These are phyloP conservation scores for rat (Rattus norvegicus) DNA, from an alignment of 2,113 vertebrate species.

Conservation along the genomic window DNA sequence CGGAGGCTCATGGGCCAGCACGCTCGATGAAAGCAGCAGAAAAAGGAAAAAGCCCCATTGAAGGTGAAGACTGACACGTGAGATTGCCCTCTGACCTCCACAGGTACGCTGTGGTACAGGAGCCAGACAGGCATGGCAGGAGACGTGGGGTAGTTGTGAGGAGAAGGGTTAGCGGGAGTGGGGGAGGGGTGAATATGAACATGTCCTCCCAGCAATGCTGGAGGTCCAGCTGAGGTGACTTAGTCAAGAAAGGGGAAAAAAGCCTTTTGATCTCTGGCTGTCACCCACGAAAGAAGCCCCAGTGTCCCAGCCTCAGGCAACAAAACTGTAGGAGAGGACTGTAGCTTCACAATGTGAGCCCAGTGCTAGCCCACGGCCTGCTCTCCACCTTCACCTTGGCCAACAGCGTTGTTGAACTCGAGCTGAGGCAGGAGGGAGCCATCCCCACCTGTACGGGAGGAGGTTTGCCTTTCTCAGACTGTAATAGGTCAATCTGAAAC, in stretches of 20 bases:
- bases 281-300: too few relatives aligned
- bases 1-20: not conserved
- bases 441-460: not conserved
- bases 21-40: not conserved
- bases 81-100: not conserved
- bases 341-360: not conserved
- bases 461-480: not conserved
- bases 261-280: not conserved
- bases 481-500: not conserved
- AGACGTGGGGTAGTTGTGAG: not conserved
- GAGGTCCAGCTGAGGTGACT: not conserved
- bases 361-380: not conserved
- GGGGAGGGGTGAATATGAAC: not conserved
- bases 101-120: not conserved
- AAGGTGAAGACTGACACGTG: not conserved
- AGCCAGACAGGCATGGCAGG: not conserved
- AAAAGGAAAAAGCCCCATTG: not conserved
- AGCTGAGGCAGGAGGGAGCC: not conserved
- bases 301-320: too few relatives aligned
- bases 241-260: not conserved
- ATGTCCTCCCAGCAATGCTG: too few relatives aligned
- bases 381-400: not conserved
- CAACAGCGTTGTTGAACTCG: too few relatives aligned
- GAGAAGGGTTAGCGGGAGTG: not conserved
- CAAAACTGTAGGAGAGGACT: not conserved